Conservation (phyloP, 2,113 vertebrate genomes). For the Syrrhaptes paradoxus region DNA sequence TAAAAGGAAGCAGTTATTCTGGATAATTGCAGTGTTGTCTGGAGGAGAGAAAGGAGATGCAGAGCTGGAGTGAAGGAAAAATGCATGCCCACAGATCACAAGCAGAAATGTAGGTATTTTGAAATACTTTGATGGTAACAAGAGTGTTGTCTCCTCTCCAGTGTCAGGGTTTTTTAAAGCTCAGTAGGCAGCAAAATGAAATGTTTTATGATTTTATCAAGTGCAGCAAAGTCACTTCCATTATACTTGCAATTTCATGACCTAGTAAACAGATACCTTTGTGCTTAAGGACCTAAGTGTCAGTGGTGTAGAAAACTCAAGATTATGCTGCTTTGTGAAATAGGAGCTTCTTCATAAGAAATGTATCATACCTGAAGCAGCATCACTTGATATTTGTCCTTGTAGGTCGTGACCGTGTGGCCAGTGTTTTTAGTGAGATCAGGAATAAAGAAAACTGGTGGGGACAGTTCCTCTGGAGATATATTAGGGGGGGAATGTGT, state of each 20-base stretch:
- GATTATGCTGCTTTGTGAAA: slow-evolving; percentile 36
- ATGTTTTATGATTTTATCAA: background rate
- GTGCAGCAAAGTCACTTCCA: slow-evolving; percentile 17
- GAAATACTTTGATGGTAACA: background rate
- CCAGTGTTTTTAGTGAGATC: background rate
- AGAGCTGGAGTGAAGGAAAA: background rate
- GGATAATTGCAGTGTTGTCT: background rate
- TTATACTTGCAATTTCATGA: slow-evolving; percentile 62
- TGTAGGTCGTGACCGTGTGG: background rate
- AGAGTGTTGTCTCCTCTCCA: background rate
- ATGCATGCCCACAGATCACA: background rate
- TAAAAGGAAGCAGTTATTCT: background rate
- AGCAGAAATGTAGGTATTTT: background rate
- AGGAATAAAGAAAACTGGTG: background rate
- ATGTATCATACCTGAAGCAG: background rate
- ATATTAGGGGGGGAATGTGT: no score
- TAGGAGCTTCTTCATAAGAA: background rate
- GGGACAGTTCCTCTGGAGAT: background rate
- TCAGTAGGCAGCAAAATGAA: slow-evolving; percentile 55
- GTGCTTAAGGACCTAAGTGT: slow-evolving; percentile 18
- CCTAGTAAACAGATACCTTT: slow-evolving; percentile 50
- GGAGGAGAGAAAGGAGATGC: background rate
- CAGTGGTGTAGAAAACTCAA: slow-evolving; percentile 21
- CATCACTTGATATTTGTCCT: slow-evolving; percentile 29
- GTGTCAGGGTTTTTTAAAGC: background rate